phyloP scores from a whole-genome alignment of 2,888 invertebrate genomes.

The Erebia palarica region DNA sequence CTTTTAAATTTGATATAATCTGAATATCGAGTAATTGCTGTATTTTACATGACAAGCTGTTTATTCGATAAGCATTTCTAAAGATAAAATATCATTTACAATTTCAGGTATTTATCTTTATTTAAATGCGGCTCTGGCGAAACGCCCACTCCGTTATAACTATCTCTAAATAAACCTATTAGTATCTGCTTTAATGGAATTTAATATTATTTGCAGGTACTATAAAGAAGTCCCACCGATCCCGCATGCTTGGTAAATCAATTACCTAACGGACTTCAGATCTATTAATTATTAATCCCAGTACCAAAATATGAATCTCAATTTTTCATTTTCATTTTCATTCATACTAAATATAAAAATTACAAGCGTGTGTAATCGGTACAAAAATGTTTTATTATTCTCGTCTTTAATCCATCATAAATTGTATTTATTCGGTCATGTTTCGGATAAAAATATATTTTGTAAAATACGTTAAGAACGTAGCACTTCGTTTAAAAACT shows the following conservation, averaged over 20 bases:
- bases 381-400: not conserved
- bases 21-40: not conserved
- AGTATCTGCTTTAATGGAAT: constrained; percentile 16
- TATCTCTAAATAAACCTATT: not conserved
- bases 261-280: not conserved
- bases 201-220: constrained; percentile 57
- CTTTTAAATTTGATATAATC: not conserved
- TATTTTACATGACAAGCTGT: not conserved
- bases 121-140: constrained; percentile 11
- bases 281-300: no score
- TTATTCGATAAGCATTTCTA: not conserved
- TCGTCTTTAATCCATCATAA: no score
- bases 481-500: no score
- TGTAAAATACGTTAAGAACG: no score
- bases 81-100: not conserved
- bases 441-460: not conserved
- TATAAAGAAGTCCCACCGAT: constrained; percentile 77
- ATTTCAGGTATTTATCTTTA: constrained; percentile 17
- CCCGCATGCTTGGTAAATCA: constrained; percentile 61
- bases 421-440: no score
- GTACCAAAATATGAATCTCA: no score
- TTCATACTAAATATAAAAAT: not conserved
- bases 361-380: constrained; percentile 2
- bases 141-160: constrained; percentile 6
- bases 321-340: not conserved